Conservation (phyloP, 2,888 invertebrate species). For the Harpalus rubripes region DNA sequence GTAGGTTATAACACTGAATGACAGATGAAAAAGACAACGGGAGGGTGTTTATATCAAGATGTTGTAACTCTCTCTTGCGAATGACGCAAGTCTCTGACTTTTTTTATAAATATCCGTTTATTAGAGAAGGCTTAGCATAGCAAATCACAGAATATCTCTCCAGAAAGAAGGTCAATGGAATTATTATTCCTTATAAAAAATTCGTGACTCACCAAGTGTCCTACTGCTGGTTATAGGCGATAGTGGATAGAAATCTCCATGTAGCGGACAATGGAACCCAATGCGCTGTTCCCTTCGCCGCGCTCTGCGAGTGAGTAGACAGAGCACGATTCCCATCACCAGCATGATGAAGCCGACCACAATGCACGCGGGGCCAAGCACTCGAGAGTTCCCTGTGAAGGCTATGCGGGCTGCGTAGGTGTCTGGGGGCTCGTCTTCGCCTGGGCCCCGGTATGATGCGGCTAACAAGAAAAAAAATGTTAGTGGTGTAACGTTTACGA, state of each 20-base stretch:
- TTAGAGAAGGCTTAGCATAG: too few species aligned
- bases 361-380: conserved; percentile 86
- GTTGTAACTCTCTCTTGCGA: too few species aligned
- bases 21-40: too few species aligned
- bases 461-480: conserved; percentile 77
- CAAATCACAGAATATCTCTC: too few species aligned
- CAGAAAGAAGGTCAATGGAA: too few species aligned
- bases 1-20: too few species aligned
- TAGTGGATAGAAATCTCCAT: conserved; percentile 88
- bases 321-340: conserved; percentile 82
- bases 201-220: conserved; percentile 73
- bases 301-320: conserved; percentile 84
- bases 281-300: conserved; percentile 84
- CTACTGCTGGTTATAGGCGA: conserved; percentile 81
- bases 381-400: conserved; percentile 86
- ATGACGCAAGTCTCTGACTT: too few species aligned
- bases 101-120: too few species aligned
- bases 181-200: too few species aligned
- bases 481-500: not conserved
- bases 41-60: too few species aligned
- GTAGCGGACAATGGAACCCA: conserved; percentile 88
- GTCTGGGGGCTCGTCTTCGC: conserved; percentile 85
- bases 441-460: conserved; percentile 87
- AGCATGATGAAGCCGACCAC: conserved; percentile 87
- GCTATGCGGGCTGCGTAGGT: conserved; percentile 86